Conservation (phyloP, 2,113 vertebrate genomes). For the Chiloscyllium plagiosum region DNA sequence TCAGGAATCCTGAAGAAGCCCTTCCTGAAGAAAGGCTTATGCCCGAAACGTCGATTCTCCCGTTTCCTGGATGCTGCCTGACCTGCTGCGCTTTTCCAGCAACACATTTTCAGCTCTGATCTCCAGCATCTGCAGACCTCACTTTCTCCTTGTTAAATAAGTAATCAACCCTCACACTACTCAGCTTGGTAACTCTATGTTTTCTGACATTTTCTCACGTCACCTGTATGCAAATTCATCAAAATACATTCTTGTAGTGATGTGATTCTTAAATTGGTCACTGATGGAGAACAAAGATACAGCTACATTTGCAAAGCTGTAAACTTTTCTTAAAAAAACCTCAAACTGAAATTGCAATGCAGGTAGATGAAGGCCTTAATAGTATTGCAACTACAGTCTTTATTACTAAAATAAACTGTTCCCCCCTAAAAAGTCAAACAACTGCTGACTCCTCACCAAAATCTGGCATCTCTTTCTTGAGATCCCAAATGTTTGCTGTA, state of each 20-base stretch:
- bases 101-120: no score
- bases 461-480: neutral
- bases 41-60: no score
- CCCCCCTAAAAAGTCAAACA: neutral
- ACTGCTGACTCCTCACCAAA: neutral
- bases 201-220: neutral
- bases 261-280: neutral
- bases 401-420: neutral
- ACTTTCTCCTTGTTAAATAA: neutral
- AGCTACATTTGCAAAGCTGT: neutral
- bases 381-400: neutral
- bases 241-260: neutral
- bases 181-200: neutral
- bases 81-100: no score
- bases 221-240: neutral
- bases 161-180: neutral
- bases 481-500: neutral
- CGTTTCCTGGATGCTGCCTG: no score
- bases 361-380: neutral
- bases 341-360: neutral
- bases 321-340: neutral
- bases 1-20: no score
- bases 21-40: no score
- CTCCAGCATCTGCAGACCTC: no score
- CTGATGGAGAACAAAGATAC: neutral